Conservation (phyloP, 2,113 vertebrate genomes). For the Bostrychus sinensis region DNA sequence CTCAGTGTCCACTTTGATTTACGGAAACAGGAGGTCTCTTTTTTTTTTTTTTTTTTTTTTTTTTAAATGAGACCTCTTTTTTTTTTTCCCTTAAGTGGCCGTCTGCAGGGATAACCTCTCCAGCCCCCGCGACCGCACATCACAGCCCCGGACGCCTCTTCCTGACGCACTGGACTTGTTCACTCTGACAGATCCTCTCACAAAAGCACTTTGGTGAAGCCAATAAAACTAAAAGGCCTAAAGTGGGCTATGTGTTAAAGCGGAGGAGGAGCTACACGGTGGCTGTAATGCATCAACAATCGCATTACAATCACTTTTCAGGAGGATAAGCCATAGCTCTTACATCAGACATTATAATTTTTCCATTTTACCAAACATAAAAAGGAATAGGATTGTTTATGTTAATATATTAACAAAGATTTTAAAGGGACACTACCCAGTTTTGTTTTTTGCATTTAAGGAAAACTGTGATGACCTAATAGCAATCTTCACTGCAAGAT, state of each 20-base stretch:
- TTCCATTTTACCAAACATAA: not conserved
- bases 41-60: not conserved
- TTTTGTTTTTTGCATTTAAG: not conserved
- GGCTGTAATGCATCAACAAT: conserved; percentile 17
- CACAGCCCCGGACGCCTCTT: conserved; percentile 2
- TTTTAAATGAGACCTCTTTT: no score
- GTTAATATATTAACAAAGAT: no score
- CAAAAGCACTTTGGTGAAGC: conserved; percentile 24
- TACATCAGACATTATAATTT: not conserved
- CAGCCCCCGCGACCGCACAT: not conserved
- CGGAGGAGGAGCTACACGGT: not conserved
- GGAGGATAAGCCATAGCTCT: not conserved
- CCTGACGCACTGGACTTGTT: conserved; percentile 5
- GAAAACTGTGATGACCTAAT: not conserved
- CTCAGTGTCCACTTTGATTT: conserved; percentile 49
- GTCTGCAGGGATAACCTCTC: not conserved
- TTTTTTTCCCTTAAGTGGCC: no score
- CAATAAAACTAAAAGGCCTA: conserved; percentile 36
- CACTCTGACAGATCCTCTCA: conserved; percentile 14
- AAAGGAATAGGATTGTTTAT: not conserved
- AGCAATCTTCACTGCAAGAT: no score
- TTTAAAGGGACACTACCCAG: not conserved
- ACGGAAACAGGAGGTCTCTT: conserved; percentile 53
- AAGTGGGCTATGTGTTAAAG: conserved; percentile 23
- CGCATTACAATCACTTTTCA: conserved; percentile 11